Evolutionary conservation across 2,113 vertebrate genomes (phyloP).

Genomic region (Phylloscopus trochiloides): DNA sequence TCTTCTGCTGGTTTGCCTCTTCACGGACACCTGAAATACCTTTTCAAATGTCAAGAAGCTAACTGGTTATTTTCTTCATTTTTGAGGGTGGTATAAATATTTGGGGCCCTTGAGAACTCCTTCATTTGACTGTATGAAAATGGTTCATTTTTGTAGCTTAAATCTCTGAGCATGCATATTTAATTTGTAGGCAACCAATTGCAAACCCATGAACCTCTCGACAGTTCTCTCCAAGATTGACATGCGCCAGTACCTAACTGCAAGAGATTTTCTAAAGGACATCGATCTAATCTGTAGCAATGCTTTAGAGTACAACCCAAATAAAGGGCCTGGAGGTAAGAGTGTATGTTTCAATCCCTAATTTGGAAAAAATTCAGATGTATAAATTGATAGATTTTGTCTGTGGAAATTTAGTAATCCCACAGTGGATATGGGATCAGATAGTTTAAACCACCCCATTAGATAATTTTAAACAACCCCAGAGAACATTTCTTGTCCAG

Average conservation of each 20-base stretch:
- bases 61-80: not conserved
- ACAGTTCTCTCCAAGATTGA: conserved; percentile 88
- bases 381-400: not conserved
- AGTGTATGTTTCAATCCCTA: not conserved
- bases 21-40: not conserved
- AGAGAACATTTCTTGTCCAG: not conserved
- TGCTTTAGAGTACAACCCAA: conserved; percentile 88
- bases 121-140: not conserved
- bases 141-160: not conserved
- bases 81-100: not conserved
- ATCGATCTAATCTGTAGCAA: conserved; percentile 93
- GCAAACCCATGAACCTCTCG: conserved; percentile 91
- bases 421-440: not conserved
- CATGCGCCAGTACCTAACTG: conserved; percentile 85
- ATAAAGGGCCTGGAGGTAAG: conserved; percentile 85
- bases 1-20: not conserved
- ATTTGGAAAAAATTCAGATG: not conserved
- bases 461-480: not conserved
- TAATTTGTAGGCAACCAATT: conserved; percentile 84
- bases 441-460: not conserved
- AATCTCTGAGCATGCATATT: not conserved
- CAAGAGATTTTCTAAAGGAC: conserved; percentile 86
- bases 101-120: not conserved
- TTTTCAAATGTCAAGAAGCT: not conserved
- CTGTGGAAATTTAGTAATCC: not conserved